Evolutionary conservation across 2,113 vertebrate species (phyloP).

Genomic region (Apus apus): DNA sequence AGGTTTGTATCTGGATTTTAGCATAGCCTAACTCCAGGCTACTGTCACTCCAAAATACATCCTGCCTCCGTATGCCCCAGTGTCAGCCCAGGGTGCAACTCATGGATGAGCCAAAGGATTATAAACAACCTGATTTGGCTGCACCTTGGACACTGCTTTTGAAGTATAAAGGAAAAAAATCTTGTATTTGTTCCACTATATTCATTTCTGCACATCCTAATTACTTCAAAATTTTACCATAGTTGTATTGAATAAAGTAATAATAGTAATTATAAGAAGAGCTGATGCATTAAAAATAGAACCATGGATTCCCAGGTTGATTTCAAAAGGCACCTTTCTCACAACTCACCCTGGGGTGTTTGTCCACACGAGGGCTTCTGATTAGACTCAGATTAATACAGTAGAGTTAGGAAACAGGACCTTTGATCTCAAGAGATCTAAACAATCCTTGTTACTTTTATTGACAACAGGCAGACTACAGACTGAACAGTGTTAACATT

Average conservation of each 20-base stretch:
- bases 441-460: constrained; percentile 34
- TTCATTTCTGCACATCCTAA: neutral
- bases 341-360: constrained; percentile 6
- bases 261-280: neutral
- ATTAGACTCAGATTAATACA: constrained; percentile 4
- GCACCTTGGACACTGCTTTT: neutral
- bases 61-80: neutral
- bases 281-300: neutral
- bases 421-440: constrained; percentile 54
- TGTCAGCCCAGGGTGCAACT: neutral
- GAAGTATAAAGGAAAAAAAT: neutral
- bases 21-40: neutral
- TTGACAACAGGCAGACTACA: constrained; percentile 36
- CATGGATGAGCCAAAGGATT: neutral
- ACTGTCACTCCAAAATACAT: neutral
- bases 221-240: neutral
- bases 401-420: constrained; percentile 23
- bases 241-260: neutral
- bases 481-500: constrained; percentile 47
- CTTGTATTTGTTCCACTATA: neutral
- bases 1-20: neutral
- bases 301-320: neutral
- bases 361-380: constrained; percentile 19
- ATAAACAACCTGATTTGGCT: neutral
- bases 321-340: constrained; percentile 23